Evolutionary conservation across 2,113 vertebrate genomes (phyloP).

Genomic region (Lepus timidus): DNA sequence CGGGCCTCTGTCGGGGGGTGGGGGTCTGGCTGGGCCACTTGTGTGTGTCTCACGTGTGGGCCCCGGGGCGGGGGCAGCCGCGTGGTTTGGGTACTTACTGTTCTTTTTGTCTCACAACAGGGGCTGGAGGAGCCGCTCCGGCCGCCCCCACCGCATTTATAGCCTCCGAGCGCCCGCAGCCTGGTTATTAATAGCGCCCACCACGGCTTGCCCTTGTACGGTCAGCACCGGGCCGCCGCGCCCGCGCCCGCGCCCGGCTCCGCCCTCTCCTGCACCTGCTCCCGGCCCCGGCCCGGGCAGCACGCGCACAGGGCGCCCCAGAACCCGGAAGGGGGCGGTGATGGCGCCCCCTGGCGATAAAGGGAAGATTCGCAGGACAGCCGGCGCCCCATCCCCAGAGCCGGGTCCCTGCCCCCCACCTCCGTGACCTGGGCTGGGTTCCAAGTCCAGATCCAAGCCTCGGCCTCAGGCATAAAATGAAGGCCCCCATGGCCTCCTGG

Average conservation of each 20-base stretch:
- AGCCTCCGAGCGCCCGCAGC: accelerated
- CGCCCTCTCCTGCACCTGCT: background rate
- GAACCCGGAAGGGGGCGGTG: background rate
- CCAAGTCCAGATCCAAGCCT: too few relatives aligned
- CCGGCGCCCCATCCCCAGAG: too few relatives aligned
- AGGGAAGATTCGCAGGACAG: too few relatives aligned
- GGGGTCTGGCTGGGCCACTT: constrained; percentile 11
- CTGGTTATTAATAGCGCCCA: constrained; percentile 45
- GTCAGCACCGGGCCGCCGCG: background rate
- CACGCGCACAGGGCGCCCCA: background rate
- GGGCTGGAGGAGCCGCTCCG: constrained; percentile 73
- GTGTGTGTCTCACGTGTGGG: constrained; percentile 46
- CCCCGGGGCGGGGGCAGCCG: background rate
- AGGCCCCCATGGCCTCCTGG: too few relatives aligned
- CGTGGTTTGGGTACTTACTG: constrained; percentile 81
- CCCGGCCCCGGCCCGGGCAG: background rate
- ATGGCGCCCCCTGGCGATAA: too few relatives aligned
- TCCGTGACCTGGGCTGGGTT: too few relatives aligned
- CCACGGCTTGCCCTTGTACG: constrained; percentile 43
- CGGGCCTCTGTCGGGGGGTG: background rate
- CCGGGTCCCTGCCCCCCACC: too few relatives aligned
- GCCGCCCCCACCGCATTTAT: constrained; percentile 65
- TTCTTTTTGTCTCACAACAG: constrained; percentile 80
- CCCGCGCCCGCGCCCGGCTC: too few relatives aligned
- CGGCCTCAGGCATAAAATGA: too few relatives aligned